Evolutionary conservation across 92 coral and sea anemone genomes (phyloP).

Genomic region (Heliopora coerulea): DNA sequence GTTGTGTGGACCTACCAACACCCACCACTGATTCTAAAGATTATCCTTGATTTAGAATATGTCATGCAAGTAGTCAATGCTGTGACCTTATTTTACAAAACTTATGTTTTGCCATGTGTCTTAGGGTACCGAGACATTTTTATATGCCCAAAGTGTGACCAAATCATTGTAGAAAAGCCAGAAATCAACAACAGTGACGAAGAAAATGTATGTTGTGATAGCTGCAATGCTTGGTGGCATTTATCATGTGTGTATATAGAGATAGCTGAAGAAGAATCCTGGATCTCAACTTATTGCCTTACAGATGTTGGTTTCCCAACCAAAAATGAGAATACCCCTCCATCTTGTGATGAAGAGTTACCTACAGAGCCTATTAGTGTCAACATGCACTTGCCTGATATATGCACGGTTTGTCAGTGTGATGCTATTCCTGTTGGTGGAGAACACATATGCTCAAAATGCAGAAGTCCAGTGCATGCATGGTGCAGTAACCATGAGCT

Average conservation of each 20-base stretch:
- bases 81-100: conserved; percentile 59
- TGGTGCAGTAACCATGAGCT: no score
- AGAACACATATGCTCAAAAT: no score
- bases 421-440: no score
- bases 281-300: no score
- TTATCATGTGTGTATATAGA: conserved; percentile 9
- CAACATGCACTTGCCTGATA: no score
- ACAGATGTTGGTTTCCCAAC: no score
- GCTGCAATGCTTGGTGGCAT: conserved; percentile 58
- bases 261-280: no score
- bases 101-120: conserved; percentile 61
- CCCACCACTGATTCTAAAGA: conserved; percentile 19
- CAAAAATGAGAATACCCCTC: no score
- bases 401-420: no score
- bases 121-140: conserved; percentile 63
- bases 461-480: no score
- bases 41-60: conserved; percentile 17
- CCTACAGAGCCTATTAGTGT: no score
- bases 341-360: no score
- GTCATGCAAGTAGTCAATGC: conserved; percentile 41
- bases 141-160: conserved; percentile 54
- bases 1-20: conserved; percentile 43
- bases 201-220: conserved; percentile 37
- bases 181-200: conserved; percentile 44
- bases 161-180: conserved; percentile 52